A percentile compares a stretch with the other conserved stretches of the same genome.
These are phyloP conservation scores for Falco novaeseelandiae DNA, from an alignment of 2,797 vertebrate genomes.

Conservation along the genomic window DNA sequence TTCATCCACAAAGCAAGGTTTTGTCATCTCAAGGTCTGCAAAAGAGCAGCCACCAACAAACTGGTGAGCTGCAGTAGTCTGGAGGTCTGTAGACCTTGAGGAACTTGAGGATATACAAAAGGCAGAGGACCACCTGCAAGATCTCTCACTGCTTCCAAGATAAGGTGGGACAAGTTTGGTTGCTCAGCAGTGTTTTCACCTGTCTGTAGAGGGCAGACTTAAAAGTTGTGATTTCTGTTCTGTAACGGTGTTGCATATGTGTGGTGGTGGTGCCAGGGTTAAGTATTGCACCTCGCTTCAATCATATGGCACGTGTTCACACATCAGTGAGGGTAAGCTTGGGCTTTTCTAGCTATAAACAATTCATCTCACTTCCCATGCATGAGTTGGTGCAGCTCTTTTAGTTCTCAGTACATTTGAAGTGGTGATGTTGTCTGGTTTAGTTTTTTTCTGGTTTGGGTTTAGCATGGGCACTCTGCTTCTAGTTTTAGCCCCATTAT, in stretches of 20 bases:
- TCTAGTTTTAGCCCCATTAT: not conserved
- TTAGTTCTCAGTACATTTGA: not conserved
- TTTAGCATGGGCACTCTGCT: not conserved
- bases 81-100: not conserved
- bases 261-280: not conserved
- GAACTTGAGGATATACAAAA: not conserved
- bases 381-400: fast-evolving
- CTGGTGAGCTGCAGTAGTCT: not conserved
- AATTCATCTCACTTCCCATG: fast-evolving
- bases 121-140: not conserved
- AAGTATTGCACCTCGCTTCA: not conserved
- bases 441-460: not conserved
- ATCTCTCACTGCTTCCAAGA: not conserved
- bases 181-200: not conserved
- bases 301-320: not conserved
- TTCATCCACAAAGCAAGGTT: not conserved
- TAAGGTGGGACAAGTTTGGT: not conserved
- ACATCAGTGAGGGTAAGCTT: not conserved
- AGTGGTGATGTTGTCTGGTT: not conserved
- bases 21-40: not conserved
- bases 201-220: not conserved
- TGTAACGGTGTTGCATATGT: not conserved
- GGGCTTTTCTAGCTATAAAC: not conserved
- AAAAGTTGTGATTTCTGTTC: not conserved
- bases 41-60: not conserved